Conservation (phyloP, 2,888 invertebrate genomes). For the Epirrhoe alternata region DNA sequence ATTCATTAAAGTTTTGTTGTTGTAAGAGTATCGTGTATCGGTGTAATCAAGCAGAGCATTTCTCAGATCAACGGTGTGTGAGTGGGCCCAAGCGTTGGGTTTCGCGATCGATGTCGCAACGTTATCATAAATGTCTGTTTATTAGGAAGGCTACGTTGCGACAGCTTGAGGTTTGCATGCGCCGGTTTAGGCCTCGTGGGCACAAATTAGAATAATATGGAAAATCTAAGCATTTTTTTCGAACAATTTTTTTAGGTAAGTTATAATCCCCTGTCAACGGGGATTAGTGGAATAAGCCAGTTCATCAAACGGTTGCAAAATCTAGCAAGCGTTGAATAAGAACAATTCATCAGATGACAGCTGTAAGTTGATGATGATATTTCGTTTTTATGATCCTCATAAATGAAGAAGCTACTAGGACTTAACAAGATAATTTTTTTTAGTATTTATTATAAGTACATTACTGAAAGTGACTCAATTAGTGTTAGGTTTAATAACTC, state of each 20-base stretch:
- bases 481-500: no score
- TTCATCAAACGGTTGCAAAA: no score
- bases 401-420: no score
- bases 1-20: background rate
- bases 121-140: conserved; percentile 14
- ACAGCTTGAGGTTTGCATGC: conserved; percentile 1
- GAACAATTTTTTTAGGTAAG: background rate
- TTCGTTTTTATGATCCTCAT: no score
- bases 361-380: no score
- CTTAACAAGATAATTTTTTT: no score
- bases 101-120: conserved; percentile 8
- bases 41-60: background rate
- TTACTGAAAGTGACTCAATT: no score
- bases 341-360: no score
- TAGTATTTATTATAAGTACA: no score
- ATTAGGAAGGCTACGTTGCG: conserved; percentile 12
- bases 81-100: background rate
- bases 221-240: conserved; percentile 7
- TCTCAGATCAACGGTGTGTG: background rate
- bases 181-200: background rate
- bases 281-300: no score
- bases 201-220: conserved; percentile 4
- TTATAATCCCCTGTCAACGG: no score
- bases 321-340: no score
- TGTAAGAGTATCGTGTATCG: background rate